Percentiles rank a stretch among this genome's conserved stretches.
Conservation (phyloP, 2,888 invertebrate genomes). For the Schrankia costaestrigalis region DNA sequence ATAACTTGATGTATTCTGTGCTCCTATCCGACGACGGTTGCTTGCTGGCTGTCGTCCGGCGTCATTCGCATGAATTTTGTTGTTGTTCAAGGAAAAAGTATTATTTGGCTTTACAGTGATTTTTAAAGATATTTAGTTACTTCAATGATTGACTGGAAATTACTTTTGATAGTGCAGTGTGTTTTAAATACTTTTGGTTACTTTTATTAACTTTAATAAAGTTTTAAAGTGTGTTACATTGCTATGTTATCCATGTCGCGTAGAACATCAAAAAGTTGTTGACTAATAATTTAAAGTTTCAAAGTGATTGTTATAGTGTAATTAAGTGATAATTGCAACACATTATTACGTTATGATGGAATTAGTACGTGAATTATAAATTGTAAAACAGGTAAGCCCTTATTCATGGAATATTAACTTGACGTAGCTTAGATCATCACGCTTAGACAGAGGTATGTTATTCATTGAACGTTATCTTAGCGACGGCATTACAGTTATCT, state of each 20-base stretch:
- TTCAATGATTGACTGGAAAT: too few species aligned
- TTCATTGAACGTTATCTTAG: slow-evolving; percentile 29
- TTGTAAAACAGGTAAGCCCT: slow-evolving; percentile 18
- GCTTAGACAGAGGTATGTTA: slow-evolving; percentile 24
- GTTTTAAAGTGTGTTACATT: slow-evolving; percentile 35
- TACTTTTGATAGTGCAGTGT: slow-evolving; percentile 5
- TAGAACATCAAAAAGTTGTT: slow-evolving; percentile 64
- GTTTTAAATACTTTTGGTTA: slow-evolving; percentile 16
- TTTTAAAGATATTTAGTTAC: too few species aligned
- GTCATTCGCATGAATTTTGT: slow-evolving; percentile 34
- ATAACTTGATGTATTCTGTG: too few species aligned
- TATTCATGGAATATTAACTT: slow-evolving; percentile 8
- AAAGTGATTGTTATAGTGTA: slow-evolving; percentile 39
- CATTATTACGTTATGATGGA: slow-evolving; percentile 13
- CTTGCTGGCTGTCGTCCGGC: too few species aligned
- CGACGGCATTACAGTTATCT: slow-evolving; percentile 27
- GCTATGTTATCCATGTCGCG: slow-evolving; percentile 26
- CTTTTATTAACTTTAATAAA: slow-evolving; percentile 32
- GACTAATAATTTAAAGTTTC: slow-evolving; percentile 43
- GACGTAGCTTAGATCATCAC: slow-evolving; percentile 9
- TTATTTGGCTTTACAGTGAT: slow-evolving; percentile 11
- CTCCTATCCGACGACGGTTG: slow-evolving; percentile 25
- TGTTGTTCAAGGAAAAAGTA: slow-evolving; percentile 10
- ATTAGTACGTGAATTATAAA: slow-evolving; percentile 3
- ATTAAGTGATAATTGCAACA: slow-evolving; percentile 19